These are phyloP conservation scores for Amblyjoppa proteus DNA, from an alignment of 2,888 invertebrate genomes.

Conservation along the genomic window DNA sequence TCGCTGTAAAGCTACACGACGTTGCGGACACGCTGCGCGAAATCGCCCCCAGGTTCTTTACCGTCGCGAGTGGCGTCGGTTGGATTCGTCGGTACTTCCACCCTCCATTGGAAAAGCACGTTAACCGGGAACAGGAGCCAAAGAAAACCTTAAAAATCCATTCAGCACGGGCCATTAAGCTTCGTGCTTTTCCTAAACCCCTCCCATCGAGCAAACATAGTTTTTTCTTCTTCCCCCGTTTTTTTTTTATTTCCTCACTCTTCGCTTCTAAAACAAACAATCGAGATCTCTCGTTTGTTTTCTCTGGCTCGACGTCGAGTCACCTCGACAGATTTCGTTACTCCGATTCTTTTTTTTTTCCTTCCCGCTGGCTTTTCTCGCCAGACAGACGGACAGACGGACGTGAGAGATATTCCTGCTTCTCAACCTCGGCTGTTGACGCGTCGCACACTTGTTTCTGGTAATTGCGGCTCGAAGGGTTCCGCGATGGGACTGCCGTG, in stretches of 20 bases:
- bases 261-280: constrained; percentile 65
- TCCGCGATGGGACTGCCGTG: neutral
- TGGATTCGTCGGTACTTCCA: constrained; percentile 45
- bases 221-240: constrained; percentile 12
- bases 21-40: constrained; percentile 34
- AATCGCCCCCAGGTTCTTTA: constrained; percentile 61
- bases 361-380: constrained; percentile 31
- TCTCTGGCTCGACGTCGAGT: constrained; percentile 40
- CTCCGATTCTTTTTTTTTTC: constrained; percentile 43
- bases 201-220: constrained; percentile 55
- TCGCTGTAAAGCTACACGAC: neutral
- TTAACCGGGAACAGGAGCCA: constrained; percentile 66
- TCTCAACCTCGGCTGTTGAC: constrained; percentile 38
- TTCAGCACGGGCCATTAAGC: constrained; percentile 80
- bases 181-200: constrained; percentile 55
- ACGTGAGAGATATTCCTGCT: neutral
- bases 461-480: constrained; percentile 12
- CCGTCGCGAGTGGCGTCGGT: constrained; percentile 32
- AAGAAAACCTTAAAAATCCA: constrained; percentile 81
- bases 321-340: constrained; percentile 66
- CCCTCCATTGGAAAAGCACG: constrained; percentile 68
- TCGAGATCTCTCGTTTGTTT: constrained; percentile 56
- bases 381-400: constrained; percentile 37
- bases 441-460: constrained; percentile 51
- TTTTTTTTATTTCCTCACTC: constrained; percentile 42